Conservation (phyloP, 2,113 vertebrate genomes). For the Apus apus region DNA sequence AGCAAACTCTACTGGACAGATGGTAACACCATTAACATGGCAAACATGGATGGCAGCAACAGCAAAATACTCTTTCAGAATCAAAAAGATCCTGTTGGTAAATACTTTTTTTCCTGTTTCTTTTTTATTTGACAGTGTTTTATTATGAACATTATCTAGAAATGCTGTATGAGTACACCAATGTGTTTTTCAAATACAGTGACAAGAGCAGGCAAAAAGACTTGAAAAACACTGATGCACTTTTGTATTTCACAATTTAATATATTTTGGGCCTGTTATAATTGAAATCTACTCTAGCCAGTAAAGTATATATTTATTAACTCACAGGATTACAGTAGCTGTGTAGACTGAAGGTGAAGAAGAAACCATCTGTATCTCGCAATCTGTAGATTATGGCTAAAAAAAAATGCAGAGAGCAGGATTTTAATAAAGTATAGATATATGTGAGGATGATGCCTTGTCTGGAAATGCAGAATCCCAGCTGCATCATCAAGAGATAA, state of each 20-base stretch:
- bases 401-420: not conserved
- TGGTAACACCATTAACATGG: conserved; percentile 95
- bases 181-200: not conserved
- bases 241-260: not conserved
- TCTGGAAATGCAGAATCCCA: not conserved
- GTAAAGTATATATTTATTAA: not conserved
- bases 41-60: conserved; percentile 98
- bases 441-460: not conserved
- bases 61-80: conserved; percentile 97
- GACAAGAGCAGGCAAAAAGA: not conserved
- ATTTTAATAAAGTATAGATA: not conserved
- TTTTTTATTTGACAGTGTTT: not conserved
- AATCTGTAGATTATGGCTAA: not conserved
- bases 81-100: conserved; percentile 95
- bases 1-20: conserved; percentile 98
- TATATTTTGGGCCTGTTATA: not conserved
- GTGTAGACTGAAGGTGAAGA: not conserved
- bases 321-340: not conserved
- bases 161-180: not conserved
- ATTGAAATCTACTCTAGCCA: not conserved
- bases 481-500: not conserved
- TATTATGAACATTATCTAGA: not conserved
- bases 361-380: not conserved
- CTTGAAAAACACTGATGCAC: fast-evolving
- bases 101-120: conserved; percentile 32